Conservation (phyloP, 1,140 invertebrate genomes). For the Venturia canescens region DNA sequence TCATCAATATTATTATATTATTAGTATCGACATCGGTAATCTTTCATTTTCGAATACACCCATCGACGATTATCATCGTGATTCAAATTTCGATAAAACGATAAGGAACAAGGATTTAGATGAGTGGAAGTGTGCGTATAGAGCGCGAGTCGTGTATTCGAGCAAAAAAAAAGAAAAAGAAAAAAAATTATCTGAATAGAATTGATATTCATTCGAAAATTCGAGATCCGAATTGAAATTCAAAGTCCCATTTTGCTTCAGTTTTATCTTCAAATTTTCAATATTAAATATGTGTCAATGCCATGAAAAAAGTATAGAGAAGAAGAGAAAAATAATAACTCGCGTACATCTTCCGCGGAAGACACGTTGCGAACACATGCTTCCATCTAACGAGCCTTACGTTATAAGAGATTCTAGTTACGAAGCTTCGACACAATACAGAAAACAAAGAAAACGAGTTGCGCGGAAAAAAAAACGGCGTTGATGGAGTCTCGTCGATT, state of each 20-base stretch:
- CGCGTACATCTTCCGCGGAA: constrained; percentile 47
- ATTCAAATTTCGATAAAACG: neutral
- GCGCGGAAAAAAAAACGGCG: constrained; percentile 29
- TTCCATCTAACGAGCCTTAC: constrained; percentile 70
- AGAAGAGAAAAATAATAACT: constrained; percentile 1
- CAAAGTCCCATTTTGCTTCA: neutral
- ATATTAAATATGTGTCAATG: constrained; percentile 1
- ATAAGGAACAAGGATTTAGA: neutral
- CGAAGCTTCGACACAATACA: constrained; percentile 32
- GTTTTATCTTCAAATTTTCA: neutral
- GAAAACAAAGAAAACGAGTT: constrained; percentile 3
- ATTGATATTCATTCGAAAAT: neutral
- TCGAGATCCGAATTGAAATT: neutral
- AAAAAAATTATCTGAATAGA: no score
- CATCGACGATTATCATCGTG: neutral
- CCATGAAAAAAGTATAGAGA: neutral
- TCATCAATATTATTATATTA: neutral
- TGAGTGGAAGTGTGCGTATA: neutral
- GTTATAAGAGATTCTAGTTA: constrained; percentile 61
- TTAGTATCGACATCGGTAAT: neutral
- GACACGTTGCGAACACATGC: constrained; percentile 60
- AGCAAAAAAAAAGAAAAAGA: no score
- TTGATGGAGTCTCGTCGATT: constrained; percentile 52
- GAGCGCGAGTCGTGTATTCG: neutral
- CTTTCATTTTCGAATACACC: neutral